Conservation (phyloP, 2,797 vertebrate species). For the Poecile montanus region DNA sequence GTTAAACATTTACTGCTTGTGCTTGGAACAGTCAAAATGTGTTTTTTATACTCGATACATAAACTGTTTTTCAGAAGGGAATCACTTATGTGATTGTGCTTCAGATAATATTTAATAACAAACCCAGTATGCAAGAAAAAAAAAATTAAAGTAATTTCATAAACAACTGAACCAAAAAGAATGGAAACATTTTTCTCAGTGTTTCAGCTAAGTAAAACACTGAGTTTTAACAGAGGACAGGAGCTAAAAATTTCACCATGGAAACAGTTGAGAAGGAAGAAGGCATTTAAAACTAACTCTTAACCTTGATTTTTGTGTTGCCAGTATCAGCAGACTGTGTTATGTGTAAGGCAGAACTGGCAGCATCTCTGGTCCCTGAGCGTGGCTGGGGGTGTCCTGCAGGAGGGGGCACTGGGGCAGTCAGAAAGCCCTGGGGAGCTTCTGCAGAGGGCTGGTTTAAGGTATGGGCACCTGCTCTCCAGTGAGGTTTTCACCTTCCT, state of each 20-base stretch:
- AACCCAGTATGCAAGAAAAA: not conserved
- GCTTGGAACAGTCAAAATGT: not conserved
- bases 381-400: not conserved
- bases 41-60: not conserved
- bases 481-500: not conserved
- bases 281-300: not conserved
- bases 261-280: not conserved
- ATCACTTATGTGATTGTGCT: not conserved
- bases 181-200: not conserved
- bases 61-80: not conserved
- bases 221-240: not conserved
- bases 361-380: not conserved
- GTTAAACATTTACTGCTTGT: not conserved
- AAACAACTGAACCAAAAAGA: not conserved
- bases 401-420: not conserved
- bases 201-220: not conserved
- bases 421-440: not conserved
- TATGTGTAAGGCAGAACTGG: not conserved
- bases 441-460: not conserved
- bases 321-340: not conserved
- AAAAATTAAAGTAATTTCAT: not conserved
- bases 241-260: not conserved
- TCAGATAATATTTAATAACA: constrained; percentile 24
- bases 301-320: not conserved
- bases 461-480: not conserved